These are phyloP conservation scores for Strigops habroptila DNA, from an alignment of 2,113 vertebrate species.

Conservation along the genomic window DNA sequence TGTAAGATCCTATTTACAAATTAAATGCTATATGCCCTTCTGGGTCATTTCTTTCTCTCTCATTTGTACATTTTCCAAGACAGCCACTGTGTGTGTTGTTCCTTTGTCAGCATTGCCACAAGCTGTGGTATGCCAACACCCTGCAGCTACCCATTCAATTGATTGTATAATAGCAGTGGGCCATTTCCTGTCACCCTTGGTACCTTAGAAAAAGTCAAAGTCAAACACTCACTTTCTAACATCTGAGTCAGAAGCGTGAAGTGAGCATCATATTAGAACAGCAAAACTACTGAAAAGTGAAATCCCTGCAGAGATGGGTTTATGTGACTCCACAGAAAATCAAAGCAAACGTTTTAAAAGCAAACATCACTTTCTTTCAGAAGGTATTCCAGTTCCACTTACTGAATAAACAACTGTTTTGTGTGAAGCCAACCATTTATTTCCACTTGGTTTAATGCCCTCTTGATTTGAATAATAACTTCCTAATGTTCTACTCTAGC, in stretches of 20 bases:
- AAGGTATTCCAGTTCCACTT: background rate
- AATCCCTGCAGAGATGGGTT: slow-evolving; percentile 15
- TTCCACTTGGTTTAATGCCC: background rate
- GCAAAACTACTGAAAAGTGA: slow-evolving; percentile 4
- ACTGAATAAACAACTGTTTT: background rate
- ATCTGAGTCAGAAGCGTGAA: background rate
- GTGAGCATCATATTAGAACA: background rate
- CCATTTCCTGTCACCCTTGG: slow-evolving; percentile 28
- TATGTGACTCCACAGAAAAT: background rate
- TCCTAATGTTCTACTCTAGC: background rate
- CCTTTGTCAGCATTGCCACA: slow-evolving; percentile 18
- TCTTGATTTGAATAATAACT: background rate
- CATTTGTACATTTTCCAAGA: slow-evolving; percentile 17
- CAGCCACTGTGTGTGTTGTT: background rate
- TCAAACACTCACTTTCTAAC: background rate
- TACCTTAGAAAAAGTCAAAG: slow-evolving; percentile 22
- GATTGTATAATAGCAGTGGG: slow-evolving; percentile 5
- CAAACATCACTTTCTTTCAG: background rate
- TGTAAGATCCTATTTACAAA: slow-evolving; percentile 1
- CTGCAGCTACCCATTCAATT: slow-evolving; percentile 24
- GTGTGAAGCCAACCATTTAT: background rate
- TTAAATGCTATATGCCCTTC: slow-evolving; percentile 19
- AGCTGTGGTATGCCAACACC: slow-evolving; percentile 33
- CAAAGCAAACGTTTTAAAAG: background rate
- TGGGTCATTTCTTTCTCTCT: slow-evolving; percentile 29